Evolutionary conservation across 2,888 invertebrate genomes (phyloP).

Genomic region (Drosophila sordidapex): DNA sequence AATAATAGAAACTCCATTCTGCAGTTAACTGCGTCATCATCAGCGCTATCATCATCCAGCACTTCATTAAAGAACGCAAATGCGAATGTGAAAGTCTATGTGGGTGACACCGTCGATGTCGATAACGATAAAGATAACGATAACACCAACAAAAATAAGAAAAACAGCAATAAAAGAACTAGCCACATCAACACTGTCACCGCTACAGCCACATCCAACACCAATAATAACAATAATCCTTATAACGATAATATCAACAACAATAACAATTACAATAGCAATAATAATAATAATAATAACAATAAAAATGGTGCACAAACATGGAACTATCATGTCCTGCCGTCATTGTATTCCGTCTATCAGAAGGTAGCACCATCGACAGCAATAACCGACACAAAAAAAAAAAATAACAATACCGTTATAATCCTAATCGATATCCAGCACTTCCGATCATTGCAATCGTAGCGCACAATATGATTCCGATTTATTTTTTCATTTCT

Average conservation of each 20-base stretch:
- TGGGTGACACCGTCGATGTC: slow-evolving; percentile 77
- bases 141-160: slow-evolving; percentile 45
- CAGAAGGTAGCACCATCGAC: slow-evolving; percentile 89
- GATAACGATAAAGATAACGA: slow-evolving; percentile 53
- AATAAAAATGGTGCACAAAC: slow-evolving; percentile 85
- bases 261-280: slow-evolving; percentile 38
- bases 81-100: slow-evolving; percentile 71
- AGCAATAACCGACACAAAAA: slow-evolving; percentile 12
- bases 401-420: slow-evolving; percentile 9
- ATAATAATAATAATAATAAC: slow-evolving; percentile 51
- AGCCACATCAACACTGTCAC: slow-evolving; percentile 72
- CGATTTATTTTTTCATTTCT: background rate
- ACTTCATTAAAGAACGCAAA: slow-evolving; percentile 66
- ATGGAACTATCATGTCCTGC: slow-evolving; percentile 94
- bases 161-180: slow-evolving; percentile 54
- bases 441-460: slow-evolving; percentile 42
- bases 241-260: slow-evolving; percentile 60
- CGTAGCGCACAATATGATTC: slow-evolving; percentile 26
- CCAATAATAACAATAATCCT: slow-evolving; percentile 50
- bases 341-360: slow-evolving; percentile 92
- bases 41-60: slow-evolving; percentile 65
- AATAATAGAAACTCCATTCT: slow-evolving; percentile 77
- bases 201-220: slow-evolving; percentile 65
- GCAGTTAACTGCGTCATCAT: slow-evolving; percentile 78
- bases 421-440: slow-evolving; percentile 9